phyloP scores from a whole-genome alignment of 2,888 invertebrate species.

The Idaea straminata region DNA sequence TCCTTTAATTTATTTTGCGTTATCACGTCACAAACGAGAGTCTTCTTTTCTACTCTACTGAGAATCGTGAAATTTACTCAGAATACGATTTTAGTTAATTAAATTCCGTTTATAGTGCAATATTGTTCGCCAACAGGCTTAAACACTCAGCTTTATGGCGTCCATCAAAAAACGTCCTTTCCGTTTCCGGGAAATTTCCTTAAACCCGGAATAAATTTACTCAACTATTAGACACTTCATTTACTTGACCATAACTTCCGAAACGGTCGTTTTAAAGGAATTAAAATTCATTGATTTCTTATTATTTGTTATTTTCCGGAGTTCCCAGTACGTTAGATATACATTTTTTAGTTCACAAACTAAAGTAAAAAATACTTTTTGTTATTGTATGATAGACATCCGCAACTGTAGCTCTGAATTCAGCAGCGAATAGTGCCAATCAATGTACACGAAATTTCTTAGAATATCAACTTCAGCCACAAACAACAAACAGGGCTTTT shows the following conservation, averaged over 20 bases:
- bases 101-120: constrained; percentile 1
- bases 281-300: constrained; percentile 64
- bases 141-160: background rate
- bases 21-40: too few species aligned
- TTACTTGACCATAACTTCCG: constrained; percentile 31
- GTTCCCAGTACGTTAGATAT: constrained; percentile 22
- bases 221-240: constrained; percentile 34
- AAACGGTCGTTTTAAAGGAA: constrained; percentile 38
- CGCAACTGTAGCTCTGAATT: too few species aligned
- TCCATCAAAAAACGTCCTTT: background rate
- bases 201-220: constrained; percentile 24
- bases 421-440: background rate
- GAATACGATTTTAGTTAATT: background rate
- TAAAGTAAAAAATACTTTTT: background rate
- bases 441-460: background rate
- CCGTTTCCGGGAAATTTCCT: constrained; percentile 5
- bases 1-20: too few species aligned
- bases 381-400: too few species aligned
- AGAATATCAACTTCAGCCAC: background rate
- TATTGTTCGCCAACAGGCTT: background rate
- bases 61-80: background rate
- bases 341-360: constrained; percentile 44
- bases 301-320: constrained; percentile 39
- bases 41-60: too few species aligned
- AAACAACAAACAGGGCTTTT: constrained; percentile 1